phyloP scores from a whole-genome alignment of 2,113 vertebrate species.

The Pachypanchax playfairii region DNA sequence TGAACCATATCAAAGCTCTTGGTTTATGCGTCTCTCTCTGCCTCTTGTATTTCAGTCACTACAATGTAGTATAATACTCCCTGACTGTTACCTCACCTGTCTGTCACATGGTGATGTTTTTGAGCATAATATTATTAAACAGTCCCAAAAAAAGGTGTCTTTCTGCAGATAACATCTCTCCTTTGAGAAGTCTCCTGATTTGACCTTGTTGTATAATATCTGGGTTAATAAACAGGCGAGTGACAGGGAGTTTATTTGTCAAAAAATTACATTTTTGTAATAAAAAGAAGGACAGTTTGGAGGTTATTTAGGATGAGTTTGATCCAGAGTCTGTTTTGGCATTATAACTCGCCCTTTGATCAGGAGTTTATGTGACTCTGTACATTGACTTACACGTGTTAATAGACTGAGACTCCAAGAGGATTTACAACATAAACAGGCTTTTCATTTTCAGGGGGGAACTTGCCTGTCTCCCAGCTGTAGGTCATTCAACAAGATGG shows the following conservation, averaged over 20 bases:
- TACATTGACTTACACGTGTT: constrained; percentile 9
- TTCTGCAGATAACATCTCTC: neutral
- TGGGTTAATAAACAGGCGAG: neutral
- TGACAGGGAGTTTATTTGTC: neutral
- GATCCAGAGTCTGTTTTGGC: neutral
- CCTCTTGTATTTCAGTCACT: constrained; percentile 25
- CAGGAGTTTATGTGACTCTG: constrained; percentile 18
- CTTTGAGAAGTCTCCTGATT: constrained; percentile 4
- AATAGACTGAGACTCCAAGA: neutral
- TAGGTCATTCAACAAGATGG: constrained; percentile 16
- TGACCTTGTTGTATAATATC: neutral
- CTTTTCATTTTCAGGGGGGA: neutral
- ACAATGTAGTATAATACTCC: constrained; percentile 10
- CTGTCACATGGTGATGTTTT: constrained; percentile 7
- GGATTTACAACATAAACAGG: constrained; percentile 32
- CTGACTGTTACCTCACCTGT: constrained; percentile 4
- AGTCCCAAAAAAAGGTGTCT: neutral
- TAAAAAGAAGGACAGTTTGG: neutral
- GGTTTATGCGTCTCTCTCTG: constrained; percentile 36
- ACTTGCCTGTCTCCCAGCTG: neutral
- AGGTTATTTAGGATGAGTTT: neutral
- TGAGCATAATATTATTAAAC: neutral
- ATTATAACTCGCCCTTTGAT: constrained; percentile 1
- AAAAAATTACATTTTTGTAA: constrained; percentile 1
- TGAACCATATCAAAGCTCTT: constrained; percentile 49